Base-by-base conservation (phyloP, 2,797 vertebrate genomes). In the Urosaurus nigricauda region DNA sequence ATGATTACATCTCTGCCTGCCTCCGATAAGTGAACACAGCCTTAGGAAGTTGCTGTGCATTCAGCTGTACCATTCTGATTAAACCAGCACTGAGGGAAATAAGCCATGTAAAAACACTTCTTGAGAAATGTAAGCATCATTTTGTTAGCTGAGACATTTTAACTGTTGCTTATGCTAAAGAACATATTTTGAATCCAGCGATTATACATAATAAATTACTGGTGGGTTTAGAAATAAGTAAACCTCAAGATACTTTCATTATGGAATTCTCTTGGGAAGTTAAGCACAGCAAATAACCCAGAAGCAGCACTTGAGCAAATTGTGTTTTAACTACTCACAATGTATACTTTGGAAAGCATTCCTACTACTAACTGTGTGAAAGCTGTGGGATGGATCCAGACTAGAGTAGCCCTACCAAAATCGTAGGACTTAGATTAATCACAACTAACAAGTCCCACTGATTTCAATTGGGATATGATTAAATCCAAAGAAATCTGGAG, bases 181-280 rank as follows among this genome's bases (percentile, higher is more conserved):
- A 93, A 93, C 0, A 5, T 56, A 93, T 95, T 94, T 93, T 93
- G 93, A 94, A 94, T 92, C 73, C 26, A 7, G 83, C 88, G 85
- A 93, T 93, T 77, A 91, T 94, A 92, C 92, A 2, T 84, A 85
- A 2, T 80, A 85, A 90, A 92, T 92, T 94, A 92, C 92, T 95
- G 93, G 93, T 92, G 91, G 90, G 92, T 79, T 90, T 89, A 85
- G 90, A 92, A 88, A 88, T 92, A 83, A 60, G 91, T 89, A 95
- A 93, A 90, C 94, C 88, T 92, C 83, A 79, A 93, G 94, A 93
- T 1, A 29, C 93, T 92, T 90, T 65, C 90, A 71, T 95, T 95
- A 94, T 92, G 91, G 92, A 86, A 92, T 86, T 93, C 95, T 92
- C 91, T 89, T 89, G 94, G 93, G 94, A 92, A 93, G 88, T 91